These are phyloP conservation scores for Meteorus sp. DNA, from an alignment of 1,140 invertebrate species.

Conservation along the genomic window DNA sequence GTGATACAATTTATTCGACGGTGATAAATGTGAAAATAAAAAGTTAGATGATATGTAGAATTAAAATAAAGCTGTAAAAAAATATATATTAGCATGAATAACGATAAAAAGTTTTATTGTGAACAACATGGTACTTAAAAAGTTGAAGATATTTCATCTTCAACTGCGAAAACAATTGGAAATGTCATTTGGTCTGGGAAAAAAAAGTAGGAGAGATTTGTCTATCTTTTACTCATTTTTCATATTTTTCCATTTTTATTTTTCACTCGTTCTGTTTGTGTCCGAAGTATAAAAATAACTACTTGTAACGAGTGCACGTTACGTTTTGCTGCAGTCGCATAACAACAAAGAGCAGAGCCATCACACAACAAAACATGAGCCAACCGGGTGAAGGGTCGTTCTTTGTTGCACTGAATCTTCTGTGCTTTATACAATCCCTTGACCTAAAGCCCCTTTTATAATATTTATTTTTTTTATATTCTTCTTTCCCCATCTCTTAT, in stretches of 20 bases:
- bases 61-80: neutral
- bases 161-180: constrained; percentile 2
- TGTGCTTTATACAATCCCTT: no score
- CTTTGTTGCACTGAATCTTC: no score
- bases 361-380: no score
- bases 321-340: no score
- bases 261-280: neutral
- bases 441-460: no score
- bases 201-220: neutral
- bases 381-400: no score
- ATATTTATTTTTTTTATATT: no score
- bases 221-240: no score
- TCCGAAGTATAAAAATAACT: constrained; percentile 10
- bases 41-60: neutral
- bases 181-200: neutral
- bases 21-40: neutral
- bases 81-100: neutral
- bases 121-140: constrained; percentile 11
- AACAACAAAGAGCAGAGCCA: no score
- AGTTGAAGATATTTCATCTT: constrained; percentile 13
- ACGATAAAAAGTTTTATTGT: constrained; percentile 11
- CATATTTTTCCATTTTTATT: neutral
- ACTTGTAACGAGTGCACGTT: neutral
- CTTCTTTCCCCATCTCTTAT: no score
- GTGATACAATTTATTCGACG: no score